Evolutionary conservation across 2,888 invertebrate genomes (phyloP).

Genomic region (Prostheceraeus crozeri): DNA sequence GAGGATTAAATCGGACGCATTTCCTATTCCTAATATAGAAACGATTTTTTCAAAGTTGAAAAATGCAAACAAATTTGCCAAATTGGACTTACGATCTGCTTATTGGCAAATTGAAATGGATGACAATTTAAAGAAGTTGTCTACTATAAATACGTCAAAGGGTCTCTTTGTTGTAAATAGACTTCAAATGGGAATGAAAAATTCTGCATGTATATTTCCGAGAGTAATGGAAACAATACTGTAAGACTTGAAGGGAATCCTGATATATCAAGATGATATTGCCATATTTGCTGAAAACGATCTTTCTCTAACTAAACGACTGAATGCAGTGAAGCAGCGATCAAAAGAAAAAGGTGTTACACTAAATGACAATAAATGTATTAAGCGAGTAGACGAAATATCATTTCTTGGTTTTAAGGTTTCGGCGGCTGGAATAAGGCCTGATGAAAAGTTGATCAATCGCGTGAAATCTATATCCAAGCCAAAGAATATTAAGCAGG

Average conservation of each 20-base stretch:
- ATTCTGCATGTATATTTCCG: slow-evolving; percentile 32
- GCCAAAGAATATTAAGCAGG: slow-evolving; percentile 31
- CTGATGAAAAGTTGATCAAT: slow-evolving; percentile 30
- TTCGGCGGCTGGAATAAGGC: slow-evolving; percentile 29
- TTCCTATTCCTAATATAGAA: slow-evolving; percentile 25
- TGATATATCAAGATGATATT: slow-evolving; percentile 37
- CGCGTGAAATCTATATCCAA: background rate
- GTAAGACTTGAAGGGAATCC: slow-evolving; percentile 20
- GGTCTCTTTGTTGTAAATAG: slow-evolving; percentile 32
- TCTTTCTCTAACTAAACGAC: slow-evolving; percentile 7
- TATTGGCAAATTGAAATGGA: slow-evolving; percentile 35
- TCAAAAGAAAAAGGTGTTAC: slow-evolving; percentile 29
- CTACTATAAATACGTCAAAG: slow-evolving; percentile 27
- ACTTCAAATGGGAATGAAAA: slow-evolving; percentile 34
- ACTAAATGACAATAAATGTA: slow-evolving; percentile 34
- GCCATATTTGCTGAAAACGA: slow-evolving; percentile 14
- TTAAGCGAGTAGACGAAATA: slow-evolving; percentile 26
- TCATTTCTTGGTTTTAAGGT: slow-evolving; percentile 33
- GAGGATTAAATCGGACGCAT: slow-evolving; percentile 21
- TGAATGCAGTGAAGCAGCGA: slow-evolving; percentile 11
- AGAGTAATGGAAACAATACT: slow-evolving; percentile 28
- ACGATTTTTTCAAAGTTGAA: slow-evolving; percentile 15
- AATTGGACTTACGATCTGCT: slow-evolving; percentile 25
- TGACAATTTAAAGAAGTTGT: slow-evolving; percentile 24
- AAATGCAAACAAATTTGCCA: slow-evolving; percentile 28